A percentile compares a stretch with the other conserved stretches of the same genome.
These are phyloP conservation scores for Echinarachnius parma DNA, from an alignment of 53 echinoderm and acorn worm genomes.

Conservation along the genomic window DNA sequence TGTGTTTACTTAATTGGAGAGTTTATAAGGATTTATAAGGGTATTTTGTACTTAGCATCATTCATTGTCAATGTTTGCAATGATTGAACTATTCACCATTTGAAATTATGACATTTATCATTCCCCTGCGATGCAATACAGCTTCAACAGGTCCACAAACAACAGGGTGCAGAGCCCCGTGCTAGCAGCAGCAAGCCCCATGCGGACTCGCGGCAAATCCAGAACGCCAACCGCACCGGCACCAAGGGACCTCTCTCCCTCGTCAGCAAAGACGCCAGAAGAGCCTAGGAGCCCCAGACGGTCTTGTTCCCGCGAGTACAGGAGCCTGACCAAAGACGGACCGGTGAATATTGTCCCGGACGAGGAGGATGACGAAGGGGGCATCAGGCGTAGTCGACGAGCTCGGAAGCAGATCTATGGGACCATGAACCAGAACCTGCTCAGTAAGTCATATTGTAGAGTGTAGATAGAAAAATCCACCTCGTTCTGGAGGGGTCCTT, in stretches of 20 bases:
- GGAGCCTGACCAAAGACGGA: constrained; percentile 15
- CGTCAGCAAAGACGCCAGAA: background rate
- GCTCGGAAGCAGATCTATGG: constrained; percentile 33
- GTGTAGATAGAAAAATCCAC: too few species aligned
- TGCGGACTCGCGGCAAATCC: background rate
- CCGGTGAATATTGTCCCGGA: constrained; percentile 1
- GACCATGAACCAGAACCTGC: constrained; percentile 39
- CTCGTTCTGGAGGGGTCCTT: too few species aligned
- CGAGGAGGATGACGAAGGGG: constrained; percentile 24
- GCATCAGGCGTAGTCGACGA: constrained; percentile 29
- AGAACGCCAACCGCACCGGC: background rate
- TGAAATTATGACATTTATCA: too few species aligned
- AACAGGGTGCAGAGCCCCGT: too few species aligned
- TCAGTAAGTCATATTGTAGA: constrained; percentile 20
- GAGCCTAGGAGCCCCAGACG: background rate
- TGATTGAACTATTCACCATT: too few species aligned
- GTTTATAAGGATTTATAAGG: too few species aligned
- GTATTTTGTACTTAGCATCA: too few species aligned
- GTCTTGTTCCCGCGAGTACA: constrained; percentile 16
- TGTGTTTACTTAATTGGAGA: too few species aligned
- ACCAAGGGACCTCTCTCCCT: background rate
- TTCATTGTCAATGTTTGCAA: too few species aligned
- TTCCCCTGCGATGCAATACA: too few species aligned
- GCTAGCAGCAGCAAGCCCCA: background rate
- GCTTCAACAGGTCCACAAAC: too few species aligned